Evolutionary conservation across 2,797 vertebrate species (phyloP).

Genomic region (Cryptoprocta ferox): DNA sequence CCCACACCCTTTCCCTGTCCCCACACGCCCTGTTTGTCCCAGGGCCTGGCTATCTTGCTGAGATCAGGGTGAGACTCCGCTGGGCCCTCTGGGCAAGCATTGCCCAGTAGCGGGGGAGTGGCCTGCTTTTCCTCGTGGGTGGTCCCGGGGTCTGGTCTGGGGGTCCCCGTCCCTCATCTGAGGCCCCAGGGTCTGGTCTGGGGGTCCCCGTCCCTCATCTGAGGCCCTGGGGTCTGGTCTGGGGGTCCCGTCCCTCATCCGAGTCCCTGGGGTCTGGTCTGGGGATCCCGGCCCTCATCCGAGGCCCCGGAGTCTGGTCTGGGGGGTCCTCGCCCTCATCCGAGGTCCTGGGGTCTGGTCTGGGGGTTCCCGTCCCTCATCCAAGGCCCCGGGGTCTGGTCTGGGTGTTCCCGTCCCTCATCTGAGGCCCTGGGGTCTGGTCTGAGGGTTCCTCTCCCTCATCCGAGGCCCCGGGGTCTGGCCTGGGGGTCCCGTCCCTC

Average conservation of each 20-base stretch:
- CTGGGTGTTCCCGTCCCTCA: background rate
- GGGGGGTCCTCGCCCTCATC: rapidly evolving
- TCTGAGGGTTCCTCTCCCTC: too few relatives aligned
- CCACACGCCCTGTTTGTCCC: rapidly evolving
- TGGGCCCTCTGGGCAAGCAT: background rate
- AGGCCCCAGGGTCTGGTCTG: background rate
- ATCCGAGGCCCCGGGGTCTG: too few relatives aligned
- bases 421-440: too few relatives aligned
- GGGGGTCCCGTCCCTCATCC: too few relatives aligned
- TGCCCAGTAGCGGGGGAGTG: background rate
- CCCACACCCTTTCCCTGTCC: background rate
- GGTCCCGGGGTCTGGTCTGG: too few relatives aligned
- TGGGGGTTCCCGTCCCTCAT: rapidly evolving
- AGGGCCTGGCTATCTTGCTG: background rate
- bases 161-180: too few relatives aligned
- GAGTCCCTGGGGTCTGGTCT: background rate
- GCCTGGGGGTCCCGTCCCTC: too few relatives aligned
- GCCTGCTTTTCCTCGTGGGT: background rate
- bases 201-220: too few relatives aligned
- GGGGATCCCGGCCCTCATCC: too few relatives aligned
- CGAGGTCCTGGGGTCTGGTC: background rate
- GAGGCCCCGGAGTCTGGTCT: too few relatives aligned
- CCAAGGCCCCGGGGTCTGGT: background rate
- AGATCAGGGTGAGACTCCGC: rapidly evolving
- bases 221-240: too few relatives aligned